phyloP scores from a whole-genome alignment of 2,888 invertebrate species.

The Callosobruchus maculatus region DNA sequence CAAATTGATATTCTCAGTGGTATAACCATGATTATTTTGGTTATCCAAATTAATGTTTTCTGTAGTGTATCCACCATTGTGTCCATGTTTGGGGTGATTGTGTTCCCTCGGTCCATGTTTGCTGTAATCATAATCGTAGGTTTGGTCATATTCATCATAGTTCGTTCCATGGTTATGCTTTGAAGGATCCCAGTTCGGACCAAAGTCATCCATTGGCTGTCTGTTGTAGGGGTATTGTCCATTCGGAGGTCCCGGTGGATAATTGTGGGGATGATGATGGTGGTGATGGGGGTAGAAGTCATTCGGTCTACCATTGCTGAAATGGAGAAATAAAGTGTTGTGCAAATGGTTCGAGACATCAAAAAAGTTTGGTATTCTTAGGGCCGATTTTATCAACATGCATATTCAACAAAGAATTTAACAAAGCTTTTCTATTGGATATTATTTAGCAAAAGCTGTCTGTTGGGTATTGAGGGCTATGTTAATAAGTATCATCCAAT shows the following conservation, averaged over 20 bases:
- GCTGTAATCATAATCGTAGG: not conserved
- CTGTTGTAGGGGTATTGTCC: not conserved
- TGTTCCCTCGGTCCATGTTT: not conserved
- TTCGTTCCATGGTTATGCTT: not conserved
- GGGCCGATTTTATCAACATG: no score
- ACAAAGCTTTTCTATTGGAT: no score
- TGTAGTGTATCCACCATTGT: not conserved
- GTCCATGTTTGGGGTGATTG: not conserved
- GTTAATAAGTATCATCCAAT: no score
- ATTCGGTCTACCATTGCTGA: not conserved
- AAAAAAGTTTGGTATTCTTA: no score
- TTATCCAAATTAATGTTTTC: not conserved
- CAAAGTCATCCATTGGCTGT: not conserved
- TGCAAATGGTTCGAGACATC: no score
- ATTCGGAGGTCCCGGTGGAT: not conserved
- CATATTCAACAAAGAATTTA: no score
- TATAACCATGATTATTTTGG: not conserved
- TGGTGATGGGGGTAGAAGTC: not conserved
- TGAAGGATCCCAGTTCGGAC: not conserved
- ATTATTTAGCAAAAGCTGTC: no score
- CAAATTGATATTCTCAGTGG: not conserved
- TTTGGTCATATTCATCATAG: not conserved
- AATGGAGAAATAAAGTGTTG: not conserved
- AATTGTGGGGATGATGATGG: not conserved
- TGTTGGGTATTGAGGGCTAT: no score